phyloP scores from a whole-genome alignment of 2,113 vertebrate species.

The Gobiocypris rarus region DNA sequence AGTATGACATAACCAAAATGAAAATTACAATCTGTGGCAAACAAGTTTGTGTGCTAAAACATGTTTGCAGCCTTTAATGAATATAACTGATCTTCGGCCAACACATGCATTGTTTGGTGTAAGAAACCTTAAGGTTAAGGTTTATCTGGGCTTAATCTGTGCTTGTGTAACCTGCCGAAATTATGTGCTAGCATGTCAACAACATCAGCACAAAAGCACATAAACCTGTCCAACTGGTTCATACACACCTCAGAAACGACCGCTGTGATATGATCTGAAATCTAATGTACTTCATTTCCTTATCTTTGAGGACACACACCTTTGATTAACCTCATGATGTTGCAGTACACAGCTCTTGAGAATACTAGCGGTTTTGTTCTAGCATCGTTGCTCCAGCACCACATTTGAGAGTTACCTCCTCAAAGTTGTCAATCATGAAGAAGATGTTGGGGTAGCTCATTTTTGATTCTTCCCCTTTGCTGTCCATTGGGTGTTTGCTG shows the following conservation, averaged over 20 bases:
- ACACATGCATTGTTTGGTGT: not conserved
- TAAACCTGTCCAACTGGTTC: not conserved
- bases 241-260: not conserved
- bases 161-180: too few species aligned
- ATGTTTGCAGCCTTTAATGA: not conserved
- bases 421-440: constrained; percentile 99
- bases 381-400: not conserved
- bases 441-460: constrained; percentile 99
- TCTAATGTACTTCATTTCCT: not conserved
- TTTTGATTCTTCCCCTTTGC: constrained; percentile 97
- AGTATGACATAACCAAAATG: not conserved
- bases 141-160: not conserved
- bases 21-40: not conserved
- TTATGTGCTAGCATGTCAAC: not conserved
- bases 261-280: not conserved
- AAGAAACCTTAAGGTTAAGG: too few species aligned
- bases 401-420: constrained; percentile 82
- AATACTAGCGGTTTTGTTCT: not conserved
- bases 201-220: not conserved
- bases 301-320: not conserved
- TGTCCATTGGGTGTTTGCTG: constrained; percentile 98
- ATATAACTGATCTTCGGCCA: not conserved
- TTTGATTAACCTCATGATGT: not conserved
- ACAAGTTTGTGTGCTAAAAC: not conserved
- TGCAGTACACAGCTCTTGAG: not conserved